A percentile compares a stretch with the other conserved stretches of the same genome.
These are phyloP conservation scores for Listrodromus nycthemerus DNA, from an alignment of 2,888 invertebrate species.

Conservation along the genomic window DNA sequence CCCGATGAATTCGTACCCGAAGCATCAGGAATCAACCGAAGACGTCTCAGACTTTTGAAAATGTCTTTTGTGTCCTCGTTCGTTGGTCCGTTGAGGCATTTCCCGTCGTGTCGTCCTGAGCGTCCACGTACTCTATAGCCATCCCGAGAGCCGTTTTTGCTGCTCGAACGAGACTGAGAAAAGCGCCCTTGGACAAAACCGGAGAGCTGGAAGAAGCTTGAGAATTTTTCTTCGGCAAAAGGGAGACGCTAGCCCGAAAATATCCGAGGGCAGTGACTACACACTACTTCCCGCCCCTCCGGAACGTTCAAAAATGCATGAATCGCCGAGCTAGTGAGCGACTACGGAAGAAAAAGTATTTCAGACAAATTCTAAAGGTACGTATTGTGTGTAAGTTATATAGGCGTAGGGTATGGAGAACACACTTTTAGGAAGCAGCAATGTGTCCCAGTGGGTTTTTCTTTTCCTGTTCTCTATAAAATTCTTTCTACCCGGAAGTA, in stretches of 20 bases:
- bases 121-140: background rate
- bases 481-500: conserved; percentile 36
- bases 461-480: background rate
- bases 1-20: conserved; percentile 24
- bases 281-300: conserved; percentile 6
- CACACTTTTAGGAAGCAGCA: conserved; percentile 38
- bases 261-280: conserved; percentile 41
- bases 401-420: conserved; percentile 13
- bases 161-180: conserved; percentile 10
- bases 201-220: conserved; percentile 7
- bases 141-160: conserved; percentile 30
- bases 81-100: conserved; percentile 27
- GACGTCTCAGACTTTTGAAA: conserved; percentile 48
- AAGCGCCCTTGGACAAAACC: conserved; percentile 37
- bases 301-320: conserved; percentile 62
- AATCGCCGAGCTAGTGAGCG: conserved; percentile 49
- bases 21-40: conserved; percentile 15
- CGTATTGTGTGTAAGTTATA: conserved; percentile 38
- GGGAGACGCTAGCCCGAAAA: conserved; percentile 5
- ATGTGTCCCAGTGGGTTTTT: conserved; percentile 46
- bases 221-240: conserved; percentile 6
- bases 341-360: conserved; percentile 18
- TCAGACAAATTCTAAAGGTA: conserved; percentile 38
- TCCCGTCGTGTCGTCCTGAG: conserved; percentile 3
- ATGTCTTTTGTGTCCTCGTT: conserved; percentile 40